Evolutionary conservation across 1,140 invertebrate species (phyloP), one percentile per base, ranked within the genome.

Genomic region (Calliphora vicina): DNA sequence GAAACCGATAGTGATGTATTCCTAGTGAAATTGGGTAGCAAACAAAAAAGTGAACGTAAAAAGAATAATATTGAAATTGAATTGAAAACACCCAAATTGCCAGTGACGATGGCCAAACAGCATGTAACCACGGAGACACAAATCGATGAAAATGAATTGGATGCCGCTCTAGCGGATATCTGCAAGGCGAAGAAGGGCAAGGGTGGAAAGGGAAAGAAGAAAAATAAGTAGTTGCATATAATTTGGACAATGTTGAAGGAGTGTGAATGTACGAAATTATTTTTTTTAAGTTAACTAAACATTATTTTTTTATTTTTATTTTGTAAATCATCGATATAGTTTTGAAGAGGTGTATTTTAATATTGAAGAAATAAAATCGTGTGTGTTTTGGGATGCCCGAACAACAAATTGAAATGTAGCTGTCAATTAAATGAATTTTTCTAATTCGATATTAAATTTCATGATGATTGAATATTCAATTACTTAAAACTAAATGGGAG

Each of bases 1-100:
- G 89, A 90, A 72, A 87, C 88, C n/a, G 88, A 90, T 26, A 90
- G 87, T 82, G 89, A 90, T 83, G 88, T 90, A 42, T 90, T 90
- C 76, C 84, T 90, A n/a, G 88, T 90, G 15, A 90, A 90, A 80
- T 85, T 90, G 57, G 89, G 89, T 27, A 89, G 84, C 84, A 90
- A 90, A 57, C 78, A 87, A 9, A 87, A 88, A 80, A 84, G 86
- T 4, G 86, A 88, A 82, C 42, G 85, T 67, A 90, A 90, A 84
- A 86, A 86, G 84, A 89, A 88, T 82, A 86, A 87, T 43, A 90
- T 90, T 8, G 89, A 90, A 85, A 90, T 90, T 50, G 89, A 90
- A 86, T 83, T 90, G 29, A 84, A 87, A 27, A 90, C 89, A 25
- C 89, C 89, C n/a, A 90, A 90, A 81, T 84, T 86, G 50, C 86